These are phyloP conservation scores for Petrocephalus zakoni DNA, from an alignment of 2,113 vertebrate genomes.

Conservation along the genomic window DNA sequence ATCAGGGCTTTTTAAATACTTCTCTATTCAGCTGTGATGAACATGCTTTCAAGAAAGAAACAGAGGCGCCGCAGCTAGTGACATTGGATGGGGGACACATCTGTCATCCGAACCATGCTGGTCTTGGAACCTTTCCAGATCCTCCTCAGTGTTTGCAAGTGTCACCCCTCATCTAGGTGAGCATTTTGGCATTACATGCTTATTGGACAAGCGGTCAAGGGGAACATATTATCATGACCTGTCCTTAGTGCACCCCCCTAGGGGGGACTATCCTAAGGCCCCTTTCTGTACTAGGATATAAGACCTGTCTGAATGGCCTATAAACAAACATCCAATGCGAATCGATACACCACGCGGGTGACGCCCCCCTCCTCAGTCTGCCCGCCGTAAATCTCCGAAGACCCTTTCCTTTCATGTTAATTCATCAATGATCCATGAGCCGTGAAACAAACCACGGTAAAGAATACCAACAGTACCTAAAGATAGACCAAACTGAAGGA, in stretches of 20 bases:
- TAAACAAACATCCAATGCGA: constrained; percentile 59
- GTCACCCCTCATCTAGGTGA: background rate
- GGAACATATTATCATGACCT: background rate
- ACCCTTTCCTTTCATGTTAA: constrained; percentile 57
- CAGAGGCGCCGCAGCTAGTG: background rate
- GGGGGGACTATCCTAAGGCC: background rate
- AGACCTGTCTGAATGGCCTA: constrained; percentile 48
- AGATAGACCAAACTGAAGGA: constrained; percentile 57
- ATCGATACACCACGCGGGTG: constrained; percentile 57
- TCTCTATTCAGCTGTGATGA: constrained; percentile 32
- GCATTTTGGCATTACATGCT: background rate
- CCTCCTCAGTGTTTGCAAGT: background rate
- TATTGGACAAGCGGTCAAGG: background rate
- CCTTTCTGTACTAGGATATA: constrained; percentile 18
- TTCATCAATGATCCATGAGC: constrained; percentile 63
- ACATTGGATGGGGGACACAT: background rate
- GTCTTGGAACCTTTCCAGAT: background rate
- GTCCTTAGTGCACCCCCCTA: background rate
- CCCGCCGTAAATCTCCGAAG: constrained; percentile 54
- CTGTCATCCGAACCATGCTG: background rate
- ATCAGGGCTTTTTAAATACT: constrained; percentile 45
- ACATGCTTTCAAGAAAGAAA: constrained; percentile 7
- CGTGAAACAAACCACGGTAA: constrained; percentile 51
- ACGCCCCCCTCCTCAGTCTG: constrained; percentile 38
- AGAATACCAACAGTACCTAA: constrained; percentile 53